Evolutionary conservation across 1,140 invertebrate genomes (phyloP), one percentile per base, ranked within the genome.

Genomic region (Drosophila setifemur): DNA sequence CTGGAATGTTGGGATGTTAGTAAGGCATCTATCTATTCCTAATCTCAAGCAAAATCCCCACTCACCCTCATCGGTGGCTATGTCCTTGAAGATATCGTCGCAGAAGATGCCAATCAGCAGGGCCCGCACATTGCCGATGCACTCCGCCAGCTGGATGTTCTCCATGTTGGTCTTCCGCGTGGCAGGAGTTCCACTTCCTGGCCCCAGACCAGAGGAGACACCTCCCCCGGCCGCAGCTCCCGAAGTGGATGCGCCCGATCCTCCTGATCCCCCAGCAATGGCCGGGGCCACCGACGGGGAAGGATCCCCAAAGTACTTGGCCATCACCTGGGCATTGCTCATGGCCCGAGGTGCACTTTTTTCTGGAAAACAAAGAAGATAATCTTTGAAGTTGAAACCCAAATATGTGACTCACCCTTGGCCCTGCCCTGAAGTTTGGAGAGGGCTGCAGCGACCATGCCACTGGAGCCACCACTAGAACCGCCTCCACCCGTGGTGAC

Each of bases 51-150:
- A 3, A n/a, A 7, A 2, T 9, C 4, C 3, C 3, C 0, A 26
- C 63, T 81, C 28, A 90, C 86, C 87, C 19, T 89, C 88, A 45
- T 90, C 87, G 5, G 60, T 82, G 47, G 72, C 76, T 89, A 93
- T 14, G 72, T 73, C 68, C 83, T 92, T 50, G 0, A 94, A 93
- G 9, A 95, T 90, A 33, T 92, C 93, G 87, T 98, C 96, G 0
- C 95, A 95, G 42, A 98, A 93, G 78, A 98, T 97, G 49, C 94
- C 93, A 57, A 96, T 95, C 2, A 98, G 91, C 9, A 98, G 91
- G 4, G 95, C 94, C 21, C 97, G 91, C 0, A 97, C 94, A 91
- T 98, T 96, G 2, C 95, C 96, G 67, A 98, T 95, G 73, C 95
- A 95, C 88, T 98, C 96, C 2, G 96, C 96, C 55, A 98, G 91